These are phyloP conservation scores for Micronycteris hirsuta DNA, from an alignment of 2,113 vertebrate species.

Conservation along the genomic window DNA sequence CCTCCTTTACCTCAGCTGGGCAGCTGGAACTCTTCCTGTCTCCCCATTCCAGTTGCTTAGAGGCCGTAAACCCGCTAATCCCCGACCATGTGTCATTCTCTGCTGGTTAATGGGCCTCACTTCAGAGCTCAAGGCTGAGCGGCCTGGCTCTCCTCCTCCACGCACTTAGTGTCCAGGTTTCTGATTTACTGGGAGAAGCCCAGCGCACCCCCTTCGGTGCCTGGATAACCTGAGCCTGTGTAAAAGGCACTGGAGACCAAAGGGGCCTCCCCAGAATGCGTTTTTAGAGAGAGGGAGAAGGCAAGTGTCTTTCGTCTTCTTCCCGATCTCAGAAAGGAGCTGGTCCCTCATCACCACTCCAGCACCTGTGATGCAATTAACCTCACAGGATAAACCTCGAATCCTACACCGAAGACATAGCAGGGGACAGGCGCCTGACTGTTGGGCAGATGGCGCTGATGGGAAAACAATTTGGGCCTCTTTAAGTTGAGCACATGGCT, in stretches of 20 bases:
- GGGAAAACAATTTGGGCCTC: neutral
- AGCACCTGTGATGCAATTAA: neutral
- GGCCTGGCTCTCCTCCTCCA: accelerated
- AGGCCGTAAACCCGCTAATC: neutral
- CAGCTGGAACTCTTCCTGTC: neutral
- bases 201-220: neutral
- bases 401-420: neutral
- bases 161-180: neutral
- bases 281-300: neutral
- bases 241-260: accelerated
- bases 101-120: neutral
- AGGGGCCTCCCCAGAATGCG: accelerated
- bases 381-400: neutral
- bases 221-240: accelerated
- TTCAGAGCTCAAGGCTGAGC: neutral
- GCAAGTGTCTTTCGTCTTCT: neutral
- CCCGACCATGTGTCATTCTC: neutral
- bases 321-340: neutral
- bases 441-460: neutral
- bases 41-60: neutral
- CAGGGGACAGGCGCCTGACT: accelerated
- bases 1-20: neutral
- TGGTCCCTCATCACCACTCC: accelerated
- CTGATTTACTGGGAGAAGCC: neutral
- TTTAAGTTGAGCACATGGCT: neutral